A percentile compares a stretch with the other conserved stretches of the same genome.
phyloP scores from a whole-genome alignment of 1,140 invertebrate genomes.

The Tribolium madens region DNA sequence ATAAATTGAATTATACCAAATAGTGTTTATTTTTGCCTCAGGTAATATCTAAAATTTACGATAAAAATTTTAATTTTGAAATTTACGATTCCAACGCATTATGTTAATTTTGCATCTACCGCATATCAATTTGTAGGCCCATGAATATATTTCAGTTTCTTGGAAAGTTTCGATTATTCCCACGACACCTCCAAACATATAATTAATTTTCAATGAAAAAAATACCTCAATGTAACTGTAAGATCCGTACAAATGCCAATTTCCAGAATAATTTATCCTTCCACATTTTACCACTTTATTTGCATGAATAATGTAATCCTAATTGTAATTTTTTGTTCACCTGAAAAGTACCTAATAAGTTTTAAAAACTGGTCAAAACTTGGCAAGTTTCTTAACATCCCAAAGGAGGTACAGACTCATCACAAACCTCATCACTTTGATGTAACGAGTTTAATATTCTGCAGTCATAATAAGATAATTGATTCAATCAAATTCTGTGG shows the following conservation, averaged over 20 bases:
- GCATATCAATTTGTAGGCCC: slow-evolving; percentile 6
- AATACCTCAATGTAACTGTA: background rate
- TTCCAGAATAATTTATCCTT: background rate
- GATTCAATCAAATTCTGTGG: background rate
- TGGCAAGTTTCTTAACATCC: background rate
- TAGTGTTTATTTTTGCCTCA: background rate
- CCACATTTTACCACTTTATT: background rate
- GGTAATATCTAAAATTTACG: slow-evolving; percentile 7
- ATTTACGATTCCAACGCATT: background rate
- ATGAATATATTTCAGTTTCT: slow-evolving; percentile 7
- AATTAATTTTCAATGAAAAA: slow-evolving; percentile 2
- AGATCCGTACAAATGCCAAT: background rate
- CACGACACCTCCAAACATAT: slow-evolving; percentile 19
- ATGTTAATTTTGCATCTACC: slow-evolving; percentile 11
- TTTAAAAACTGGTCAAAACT: background rate
- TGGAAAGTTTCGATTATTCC: slow-evolving; percentile 6
- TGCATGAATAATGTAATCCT: background rate
- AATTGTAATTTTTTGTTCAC: background rate
- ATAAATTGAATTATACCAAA: background rate
- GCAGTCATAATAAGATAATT: slow-evolving; percentile 25
- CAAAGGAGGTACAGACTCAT: background rate
- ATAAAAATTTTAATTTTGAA: slow-evolving; percentile 20
- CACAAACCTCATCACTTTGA: slow-evolving; percentile 7
- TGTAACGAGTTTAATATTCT: slow-evolving; percentile 27
- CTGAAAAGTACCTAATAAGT: too few relatives aligned